phyloP scores from a whole-genome alignment of 30 jellyfish, hydroid and myxozoan species.

The Cassiopea andromeda region DNA sequence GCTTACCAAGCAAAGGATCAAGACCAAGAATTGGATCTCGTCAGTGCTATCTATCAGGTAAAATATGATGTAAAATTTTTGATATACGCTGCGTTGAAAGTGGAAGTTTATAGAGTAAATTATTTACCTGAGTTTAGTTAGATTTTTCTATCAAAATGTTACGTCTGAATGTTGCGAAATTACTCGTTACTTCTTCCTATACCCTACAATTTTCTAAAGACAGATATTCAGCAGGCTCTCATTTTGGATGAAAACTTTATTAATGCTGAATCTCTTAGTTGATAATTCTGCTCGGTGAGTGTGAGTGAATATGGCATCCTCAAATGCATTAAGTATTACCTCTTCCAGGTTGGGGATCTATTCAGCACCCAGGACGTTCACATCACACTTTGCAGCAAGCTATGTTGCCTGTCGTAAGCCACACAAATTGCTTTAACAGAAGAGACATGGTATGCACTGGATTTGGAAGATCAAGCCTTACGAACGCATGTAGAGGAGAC shows the following conservation, averaged over 20 bases:
- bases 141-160: too few species aligned
- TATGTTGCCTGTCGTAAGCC: constrained; percentile 44
- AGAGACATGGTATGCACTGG: constrained; percentile 78
- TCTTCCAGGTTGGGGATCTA: constrained; percentile 77
- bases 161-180: too few species aligned
- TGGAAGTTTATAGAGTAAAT: too few species aligned
- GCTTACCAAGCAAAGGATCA: constrained; percentile 62
- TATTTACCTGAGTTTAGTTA: too few species aligned
- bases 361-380: constrained; percentile 56
- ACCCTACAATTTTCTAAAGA: too few species aligned
- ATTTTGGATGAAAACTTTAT: too few species aligned
- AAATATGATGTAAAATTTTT: not conserved
- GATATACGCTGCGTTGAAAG: too few species aligned
- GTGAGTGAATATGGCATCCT: too few species aligned
- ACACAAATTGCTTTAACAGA: constrained; percentile 49
- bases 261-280: too few species aligned
- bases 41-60: constrained; percentile 76
- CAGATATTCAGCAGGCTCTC: too few species aligned
- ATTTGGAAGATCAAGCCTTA: constrained; percentile 46
- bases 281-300: too few species aligned
- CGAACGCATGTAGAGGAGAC: constrained; percentile 64
- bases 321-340: not conserved
- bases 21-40: constrained; percentile 68
- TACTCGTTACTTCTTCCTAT: too few species aligned
- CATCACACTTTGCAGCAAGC: constrained; percentile 72